Evolutionary conservation across 2,888 invertebrate species (phyloP).

Genomic region (Liposcelis brunnea): DNA sequence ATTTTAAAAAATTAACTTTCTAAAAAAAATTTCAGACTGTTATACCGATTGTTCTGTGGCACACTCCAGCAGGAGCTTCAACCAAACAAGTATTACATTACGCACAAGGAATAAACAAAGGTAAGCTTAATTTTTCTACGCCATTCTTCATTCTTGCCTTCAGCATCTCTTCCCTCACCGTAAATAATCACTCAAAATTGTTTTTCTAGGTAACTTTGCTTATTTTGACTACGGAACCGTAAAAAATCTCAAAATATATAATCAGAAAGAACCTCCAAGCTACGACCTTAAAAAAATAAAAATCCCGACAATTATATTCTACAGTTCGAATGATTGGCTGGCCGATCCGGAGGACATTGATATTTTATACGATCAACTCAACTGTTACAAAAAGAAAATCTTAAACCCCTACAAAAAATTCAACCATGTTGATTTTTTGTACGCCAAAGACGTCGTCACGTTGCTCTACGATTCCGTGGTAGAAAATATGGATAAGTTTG

Average conservation of each 20-base stretch:
- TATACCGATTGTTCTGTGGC: constrained; percentile 47
- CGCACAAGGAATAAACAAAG: constrained; percentile 37
- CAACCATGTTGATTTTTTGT: constrained; percentile 54
- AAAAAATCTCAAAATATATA: constrained; percentile 36
- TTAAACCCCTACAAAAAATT: constrained; percentile 35
- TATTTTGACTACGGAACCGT: constrained; percentile 33
- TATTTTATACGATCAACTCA: not conserved
- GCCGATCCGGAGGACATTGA: constrained; percentile 25
- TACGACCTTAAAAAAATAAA: constrained; percentile 39
- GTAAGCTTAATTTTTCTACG: not conserved
- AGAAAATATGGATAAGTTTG: constrained; percentile 26
- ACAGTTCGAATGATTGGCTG: constrained; percentile 45
- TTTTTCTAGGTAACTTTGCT: constrained; percentile 24
- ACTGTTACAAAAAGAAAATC: constrained; percentile 23
- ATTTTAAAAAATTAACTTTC: no score
- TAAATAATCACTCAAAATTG: no score
- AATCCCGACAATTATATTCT: constrained; percentile 45
- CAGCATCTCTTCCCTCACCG: no score
- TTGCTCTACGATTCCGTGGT: constrained; percentile 39
- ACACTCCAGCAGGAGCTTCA: constrained; percentile 51
- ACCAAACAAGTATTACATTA: constrained; percentile 54
- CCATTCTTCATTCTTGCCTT: not conserved
- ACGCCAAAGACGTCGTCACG: constrained; percentile 40
- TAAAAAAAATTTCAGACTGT: constrained; percentile 32
- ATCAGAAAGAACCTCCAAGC: constrained; percentile 33